These are phyloP conservation scores for Loxodonta africana DNA, from an alignment of 2,113 vertebrate genomes.

Conservation along the genomic window DNA sequence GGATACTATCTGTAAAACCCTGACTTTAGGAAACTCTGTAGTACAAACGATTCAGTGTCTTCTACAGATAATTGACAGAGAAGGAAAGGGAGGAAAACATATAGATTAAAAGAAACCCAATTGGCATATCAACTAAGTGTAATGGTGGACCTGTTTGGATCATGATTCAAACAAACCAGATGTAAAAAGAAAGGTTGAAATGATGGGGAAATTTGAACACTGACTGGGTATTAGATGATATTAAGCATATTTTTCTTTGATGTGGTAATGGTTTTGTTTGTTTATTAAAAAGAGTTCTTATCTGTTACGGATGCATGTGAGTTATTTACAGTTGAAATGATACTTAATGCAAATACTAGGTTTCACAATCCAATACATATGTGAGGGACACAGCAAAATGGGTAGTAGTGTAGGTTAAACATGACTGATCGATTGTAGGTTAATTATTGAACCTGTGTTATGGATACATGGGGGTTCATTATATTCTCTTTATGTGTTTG, in stretches of 20 bases:
- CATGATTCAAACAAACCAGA: slow-evolving; percentile 25
- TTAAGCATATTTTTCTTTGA: slow-evolving; percentile 21
- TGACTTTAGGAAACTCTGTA: slow-evolving; percentile 11
- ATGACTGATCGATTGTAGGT: not conserved
- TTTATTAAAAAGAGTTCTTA: not conserved
- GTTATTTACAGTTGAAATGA: slow-evolving; percentile 32
- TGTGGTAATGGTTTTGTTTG: not conserved
- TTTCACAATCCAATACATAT: not conserved
- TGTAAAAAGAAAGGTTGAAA: slow-evolving; percentile 27
- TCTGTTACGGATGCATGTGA: not conserved
- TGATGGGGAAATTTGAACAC: slow-evolving; percentile 28
- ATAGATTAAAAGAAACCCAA: not conserved
- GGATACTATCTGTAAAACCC: slow-evolving; percentile 5
- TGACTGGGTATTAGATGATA: slow-evolving; percentile 35
- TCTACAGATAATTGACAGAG: slow-evolving; percentile 16
- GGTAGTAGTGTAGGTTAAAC: not conserved
- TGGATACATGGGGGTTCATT: slow-evolving; percentile 17
- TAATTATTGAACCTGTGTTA: slow-evolving; percentile 34
- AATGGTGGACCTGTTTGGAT: not conserved
- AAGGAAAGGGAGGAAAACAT: not conserved
- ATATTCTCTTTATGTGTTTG: slow-evolving; percentile 3
- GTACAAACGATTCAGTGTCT: slow-evolving; percentile 25
- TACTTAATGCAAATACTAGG: slow-evolving; percentile 33
- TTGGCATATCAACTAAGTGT: not conserved
- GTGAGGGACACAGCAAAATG: not conserved